A percentile compares a stretch with the other conserved stretches of the same genome.
phyloP scores from a whole-genome alignment of 2,888 invertebrate species.

The Orthosia gracilis region DNA sequence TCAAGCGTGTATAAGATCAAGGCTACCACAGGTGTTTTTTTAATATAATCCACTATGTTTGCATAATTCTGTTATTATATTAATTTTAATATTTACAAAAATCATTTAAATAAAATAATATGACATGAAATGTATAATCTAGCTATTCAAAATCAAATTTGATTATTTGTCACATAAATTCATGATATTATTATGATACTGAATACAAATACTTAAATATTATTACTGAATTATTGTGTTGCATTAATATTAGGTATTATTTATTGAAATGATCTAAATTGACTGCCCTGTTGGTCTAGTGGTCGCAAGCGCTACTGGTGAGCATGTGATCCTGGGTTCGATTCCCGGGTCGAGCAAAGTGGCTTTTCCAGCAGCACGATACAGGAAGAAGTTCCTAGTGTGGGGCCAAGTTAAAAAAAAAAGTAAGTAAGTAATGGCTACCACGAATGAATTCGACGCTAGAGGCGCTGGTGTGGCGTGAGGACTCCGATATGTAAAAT shows the following conservation, averaged over 20 bases:
- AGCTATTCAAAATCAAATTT: constrained; percentile 32
- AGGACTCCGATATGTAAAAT: too few relatives aligned
- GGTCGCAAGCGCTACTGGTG: too few relatives aligned
- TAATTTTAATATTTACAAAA: constrained; percentile 6
- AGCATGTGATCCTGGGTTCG: too few relatives aligned
- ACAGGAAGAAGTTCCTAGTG: too few relatives aligned
- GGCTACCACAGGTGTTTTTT: background rate
- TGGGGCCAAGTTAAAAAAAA: too few relatives aligned
- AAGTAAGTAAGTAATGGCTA: too few relatives aligned
- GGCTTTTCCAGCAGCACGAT: too few relatives aligned
- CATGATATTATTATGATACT: background rate
- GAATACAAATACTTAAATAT: constrained; percentile 13
- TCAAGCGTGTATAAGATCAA: background rate
- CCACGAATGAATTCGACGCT: too few relatives aligned
- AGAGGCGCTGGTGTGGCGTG: too few relatives aligned
- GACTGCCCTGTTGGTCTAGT: too few relatives aligned
- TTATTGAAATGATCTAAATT: background rate
- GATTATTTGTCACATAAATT: constrained; percentile 45
- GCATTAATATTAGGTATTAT: background rate
- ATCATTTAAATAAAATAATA: constrained; percentile 17
- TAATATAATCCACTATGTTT: too few relatives aligned
- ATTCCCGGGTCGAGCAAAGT: too few relatives aligned
- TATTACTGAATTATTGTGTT: constrained; percentile 26
- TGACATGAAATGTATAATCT: constrained; percentile 20
- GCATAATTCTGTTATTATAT: background rate